Conservation (phyloP, 2,888 invertebrate species). For the Drosophila barbarae region DNA sequence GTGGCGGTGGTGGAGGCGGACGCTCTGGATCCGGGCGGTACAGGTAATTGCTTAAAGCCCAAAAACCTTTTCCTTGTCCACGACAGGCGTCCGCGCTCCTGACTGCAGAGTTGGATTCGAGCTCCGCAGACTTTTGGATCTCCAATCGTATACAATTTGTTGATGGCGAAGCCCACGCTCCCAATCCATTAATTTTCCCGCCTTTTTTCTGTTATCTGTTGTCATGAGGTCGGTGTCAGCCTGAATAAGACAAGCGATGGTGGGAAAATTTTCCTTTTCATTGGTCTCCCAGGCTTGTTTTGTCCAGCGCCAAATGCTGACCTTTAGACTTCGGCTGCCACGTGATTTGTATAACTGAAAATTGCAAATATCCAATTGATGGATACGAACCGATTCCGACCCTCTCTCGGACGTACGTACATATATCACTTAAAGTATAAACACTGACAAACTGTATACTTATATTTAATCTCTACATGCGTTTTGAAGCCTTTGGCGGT, state of each 20-base stretch:
- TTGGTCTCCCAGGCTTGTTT: background rate
- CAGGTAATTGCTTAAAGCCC: slow-evolving; percentile 13
- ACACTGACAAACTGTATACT: slow-evolving; percentile 13
- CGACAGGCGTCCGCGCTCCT: background rate
- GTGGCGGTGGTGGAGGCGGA: slow-evolving; percentile 63
- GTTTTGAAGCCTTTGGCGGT: slow-evolving; percentile 31
- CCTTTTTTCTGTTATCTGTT: background rate
- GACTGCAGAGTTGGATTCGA: background rate
- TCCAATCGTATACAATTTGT: slow-evolving; percentile 1
- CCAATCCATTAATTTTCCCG: background rate
- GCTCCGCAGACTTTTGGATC: background rate
- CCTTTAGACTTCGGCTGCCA: background rate
- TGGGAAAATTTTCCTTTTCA: too few relatives aligned
- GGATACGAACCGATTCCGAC: background rate
- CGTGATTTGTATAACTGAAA: background rate
- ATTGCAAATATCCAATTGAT: background rate
- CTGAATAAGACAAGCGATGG: background rate
- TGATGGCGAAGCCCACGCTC: background rate
- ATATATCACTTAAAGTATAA: background rate
- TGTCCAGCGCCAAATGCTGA: background rate
- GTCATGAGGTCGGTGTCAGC: slow-evolving; percentile 3
- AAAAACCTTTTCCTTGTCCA: background rate
- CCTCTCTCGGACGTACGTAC: background rate
- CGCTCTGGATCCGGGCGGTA: slow-evolving; percentile 28
- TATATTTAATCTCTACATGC: slow-evolving; percentile 16